Base-by-base conservation (phyloP, 2,797 vertebrate genomes). In the Sebastes flavidus region DNA sequence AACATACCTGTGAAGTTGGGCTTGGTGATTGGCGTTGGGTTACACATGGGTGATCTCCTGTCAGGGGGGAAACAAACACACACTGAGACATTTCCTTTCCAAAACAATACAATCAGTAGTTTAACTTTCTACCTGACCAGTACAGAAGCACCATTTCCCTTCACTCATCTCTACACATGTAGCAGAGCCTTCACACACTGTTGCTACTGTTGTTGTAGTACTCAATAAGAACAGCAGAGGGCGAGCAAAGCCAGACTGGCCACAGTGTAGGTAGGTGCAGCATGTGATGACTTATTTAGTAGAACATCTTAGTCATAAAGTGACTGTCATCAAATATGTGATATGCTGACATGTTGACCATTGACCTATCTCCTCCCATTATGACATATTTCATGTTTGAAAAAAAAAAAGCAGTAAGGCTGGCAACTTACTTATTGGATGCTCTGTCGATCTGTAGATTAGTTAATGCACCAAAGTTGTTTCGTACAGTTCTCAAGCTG, bases 1-100 rank as follows among this genome's bases (percentile, higher is more conserved):
- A 8, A 90, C 95, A 85, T 96, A 99, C 98, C 98, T 96, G 98
- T 98, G 90, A 99, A 97, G 91, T 97, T 96, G 93, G 98, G 97
- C 97, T 99, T 99, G 94, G 97, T 98, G 95, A 99, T 98, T 73
- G 98, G 97, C 65, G 98, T 97, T 91, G 97, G 98, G 89, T 98
- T 99, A 95, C 98, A 99, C 97, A 99, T 99, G 87, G 98, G 97
- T 93, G 98, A 99, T 95, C 98, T 96, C 93, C 98, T 99, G 89
- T 87, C 54, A 91, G 78, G 62, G 70, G 49, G 27, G 75, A 76
- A 83, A 81, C 34, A 89, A 83, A 67, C 30, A 82, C 52, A 81
- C 49, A 82, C 5, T 75, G 2, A 78, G 38, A 72, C 6, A 73
- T 65, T 56, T 78, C 24, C 13, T 55, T 34, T 27, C 5, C 5